Conservation (phyloP, 2,888 invertebrate genomes). For the Nesidiocoris tenuis region DNA sequence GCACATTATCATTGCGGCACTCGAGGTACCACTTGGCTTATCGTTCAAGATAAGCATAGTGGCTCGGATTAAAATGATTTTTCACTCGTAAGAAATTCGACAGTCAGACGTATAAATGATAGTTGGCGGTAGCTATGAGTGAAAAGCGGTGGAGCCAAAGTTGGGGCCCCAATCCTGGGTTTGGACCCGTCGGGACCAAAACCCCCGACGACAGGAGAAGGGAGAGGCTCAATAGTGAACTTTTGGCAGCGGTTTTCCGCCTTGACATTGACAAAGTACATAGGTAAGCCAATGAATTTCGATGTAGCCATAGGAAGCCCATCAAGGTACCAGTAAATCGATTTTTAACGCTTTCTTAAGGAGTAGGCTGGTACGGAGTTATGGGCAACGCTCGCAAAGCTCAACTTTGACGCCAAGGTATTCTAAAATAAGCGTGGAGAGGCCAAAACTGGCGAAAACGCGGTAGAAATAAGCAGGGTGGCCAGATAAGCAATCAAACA, state of each 20-base stretch:
- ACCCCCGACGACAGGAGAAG: slow-evolving; percentile 56
- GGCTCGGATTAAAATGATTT: not conserved
- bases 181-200: not conserved
- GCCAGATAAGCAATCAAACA: too few relatives aligned
- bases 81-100: too few relatives aligned
- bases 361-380: too few relatives aligned
- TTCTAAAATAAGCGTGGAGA: too few relatives aligned
- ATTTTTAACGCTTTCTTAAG: too few relatives aligned
- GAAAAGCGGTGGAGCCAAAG: not conserved
- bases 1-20: too few relatives aligned
- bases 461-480: too few relatives aligned
- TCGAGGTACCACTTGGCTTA: not conserved
- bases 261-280: slow-evolving; percentile 6
- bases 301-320: not conserved
- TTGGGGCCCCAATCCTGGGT: not conserved
- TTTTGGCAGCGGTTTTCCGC: slow-evolving; percentile 56
- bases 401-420: too few relatives aligned
- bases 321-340: not conserved
- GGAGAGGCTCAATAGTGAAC: slow-evolving; percentile 58
- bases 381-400: too few relatives aligned
- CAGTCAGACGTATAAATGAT: not conserved
- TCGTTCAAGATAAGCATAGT: not conserved
- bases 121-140: not conserved
- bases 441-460: too few relatives aligned
- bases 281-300: slow-evolving; percentile 6